These are phyloP conservation scores for Muschampia plurimacula DNA, from an alignment of 2,888 invertebrate genomes.

Conservation along the genomic window DNA sequence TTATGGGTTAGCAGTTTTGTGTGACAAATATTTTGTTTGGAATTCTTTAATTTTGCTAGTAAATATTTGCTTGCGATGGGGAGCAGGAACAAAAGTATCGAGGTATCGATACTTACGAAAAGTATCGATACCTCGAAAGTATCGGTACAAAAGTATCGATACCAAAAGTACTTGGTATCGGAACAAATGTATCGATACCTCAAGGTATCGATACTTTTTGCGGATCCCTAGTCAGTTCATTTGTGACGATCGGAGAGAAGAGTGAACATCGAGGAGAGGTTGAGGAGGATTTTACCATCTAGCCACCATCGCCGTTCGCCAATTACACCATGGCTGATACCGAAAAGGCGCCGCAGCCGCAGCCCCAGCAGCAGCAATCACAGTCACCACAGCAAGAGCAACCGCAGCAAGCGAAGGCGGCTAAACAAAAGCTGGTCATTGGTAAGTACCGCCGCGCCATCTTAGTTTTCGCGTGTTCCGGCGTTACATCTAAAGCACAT, in stretches of 20 bases:
- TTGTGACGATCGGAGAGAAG: conserved; percentile 84
- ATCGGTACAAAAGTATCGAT: too few species aligned
- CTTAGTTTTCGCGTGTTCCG: conserved; percentile 53
- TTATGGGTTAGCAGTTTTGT: too few species aligned
- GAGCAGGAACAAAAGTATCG: too few species aligned
- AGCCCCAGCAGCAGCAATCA: conserved; percentile 81
- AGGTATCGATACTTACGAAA: too few species aligned
- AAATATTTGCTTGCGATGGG: too few species aligned
- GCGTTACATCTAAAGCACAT: conserved; percentile 45
- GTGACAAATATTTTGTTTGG: too few species aligned
- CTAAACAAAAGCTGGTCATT: conserved; percentile 94
- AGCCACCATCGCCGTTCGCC: conserved; percentile 90
- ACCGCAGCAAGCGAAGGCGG: conserved; percentile 88
- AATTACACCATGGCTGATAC: conserved; percentile 98
- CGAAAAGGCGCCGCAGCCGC: conserved; percentile 93
- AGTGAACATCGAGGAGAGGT: conserved; percentile 90
- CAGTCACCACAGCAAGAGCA: conserved; percentile 69
- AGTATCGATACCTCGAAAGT: too few species aligned
- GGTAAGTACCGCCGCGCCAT: conserved; percentile 88
- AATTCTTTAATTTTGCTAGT: too few species aligned
- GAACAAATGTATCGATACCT: too few species aligned
- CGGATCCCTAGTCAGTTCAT: conserved; percentile 55
- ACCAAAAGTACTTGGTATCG: too few species aligned
- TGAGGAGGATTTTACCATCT: conserved; percentile 91
- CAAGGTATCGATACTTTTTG: too few species aligned